A percentile compares a stretch with the other conserved stretches of the same genome.
These are phyloP conservation scores for Dendrocincla tyrannina DNA, from an alignment of 2,797 vertebrate species.

Conservation along the genomic window DNA sequence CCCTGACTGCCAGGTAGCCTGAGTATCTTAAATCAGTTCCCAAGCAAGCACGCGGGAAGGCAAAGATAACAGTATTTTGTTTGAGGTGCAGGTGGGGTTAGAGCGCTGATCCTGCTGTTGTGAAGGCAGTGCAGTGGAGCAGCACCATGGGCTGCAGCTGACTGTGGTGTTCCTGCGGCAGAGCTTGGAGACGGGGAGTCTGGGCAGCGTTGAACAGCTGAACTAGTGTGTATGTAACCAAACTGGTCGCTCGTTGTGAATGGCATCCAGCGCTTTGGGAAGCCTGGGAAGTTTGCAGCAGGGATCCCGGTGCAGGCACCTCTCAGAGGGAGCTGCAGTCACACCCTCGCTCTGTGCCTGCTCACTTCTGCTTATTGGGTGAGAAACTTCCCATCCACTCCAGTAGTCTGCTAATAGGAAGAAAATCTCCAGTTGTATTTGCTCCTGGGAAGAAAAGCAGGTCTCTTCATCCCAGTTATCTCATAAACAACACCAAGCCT, in stretches of 20 bases:
- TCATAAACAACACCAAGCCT: neutral
- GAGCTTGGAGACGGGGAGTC: neutral
- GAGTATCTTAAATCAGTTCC: neutral
- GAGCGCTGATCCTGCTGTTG: neutral
- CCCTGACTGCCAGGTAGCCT: neutral
- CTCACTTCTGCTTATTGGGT: neutral
- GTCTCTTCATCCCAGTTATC: neutral
- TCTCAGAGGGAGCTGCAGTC: neutral
- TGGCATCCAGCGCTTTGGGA: neutral
- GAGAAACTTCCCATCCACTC: neutral
- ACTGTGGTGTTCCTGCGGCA: neutral
- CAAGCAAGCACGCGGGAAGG: neutral
- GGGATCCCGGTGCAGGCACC: rapidly evolving
- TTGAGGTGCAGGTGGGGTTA: neutral
- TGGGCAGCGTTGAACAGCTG: neutral
- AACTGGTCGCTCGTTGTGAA: neutral
- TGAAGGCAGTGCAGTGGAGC: neutral
- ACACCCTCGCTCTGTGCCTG: neutral
- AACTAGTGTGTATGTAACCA: neutral
- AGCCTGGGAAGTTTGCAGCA: neutral
- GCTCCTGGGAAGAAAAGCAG: neutral
- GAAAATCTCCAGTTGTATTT: neutral
- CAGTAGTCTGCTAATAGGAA: neutral
- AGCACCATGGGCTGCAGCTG: neutral
- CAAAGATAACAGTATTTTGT: neutral